Evolutionary conservation across 2,797 vertebrate genomes (phyloP).

Genomic region (Artibeus lituratus): DNA sequence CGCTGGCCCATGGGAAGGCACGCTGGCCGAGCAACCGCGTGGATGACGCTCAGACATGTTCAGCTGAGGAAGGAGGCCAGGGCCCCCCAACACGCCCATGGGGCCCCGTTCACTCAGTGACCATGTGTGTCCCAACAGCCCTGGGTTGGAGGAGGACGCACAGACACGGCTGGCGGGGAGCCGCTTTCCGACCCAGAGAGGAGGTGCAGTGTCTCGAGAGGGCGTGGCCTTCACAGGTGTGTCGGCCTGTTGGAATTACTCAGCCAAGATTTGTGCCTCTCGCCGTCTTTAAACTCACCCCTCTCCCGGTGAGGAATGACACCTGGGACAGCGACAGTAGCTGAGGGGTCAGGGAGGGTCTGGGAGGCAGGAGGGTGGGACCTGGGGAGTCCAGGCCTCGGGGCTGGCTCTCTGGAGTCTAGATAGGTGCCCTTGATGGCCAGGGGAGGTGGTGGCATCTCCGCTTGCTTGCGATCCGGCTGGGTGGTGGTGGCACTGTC

Average conservation of each 20-base stretch:
- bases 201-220: background rate
- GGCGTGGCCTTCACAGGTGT: background rate
- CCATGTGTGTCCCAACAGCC: rapidly evolving
- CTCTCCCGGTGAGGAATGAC: background rate
- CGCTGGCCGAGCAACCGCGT: rapidly evolving
- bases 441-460: background rate
- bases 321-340: rapidly evolving
- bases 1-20: rapidly evolving
- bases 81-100: rapidly evolving
- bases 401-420: too few species aligned
- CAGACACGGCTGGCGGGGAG: background rate
- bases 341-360: background rate
- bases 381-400: rapidly evolving
- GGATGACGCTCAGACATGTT: rapidly evolving
- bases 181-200: background rate
- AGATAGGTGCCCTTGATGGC: rapidly evolving
- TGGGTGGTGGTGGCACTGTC: background rate
- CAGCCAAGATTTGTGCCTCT: background rate
- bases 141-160: too few species aligned
- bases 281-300: background rate
- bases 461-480: rapidly evolving
- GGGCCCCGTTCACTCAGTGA: rapidly evolving
- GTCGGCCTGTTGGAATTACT: background rate
- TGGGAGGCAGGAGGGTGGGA: background rate
- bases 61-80: background rate